Conservation (phyloP, 2,113 vertebrate genomes). For the Paramormyrops kingsleyae region DNA sequence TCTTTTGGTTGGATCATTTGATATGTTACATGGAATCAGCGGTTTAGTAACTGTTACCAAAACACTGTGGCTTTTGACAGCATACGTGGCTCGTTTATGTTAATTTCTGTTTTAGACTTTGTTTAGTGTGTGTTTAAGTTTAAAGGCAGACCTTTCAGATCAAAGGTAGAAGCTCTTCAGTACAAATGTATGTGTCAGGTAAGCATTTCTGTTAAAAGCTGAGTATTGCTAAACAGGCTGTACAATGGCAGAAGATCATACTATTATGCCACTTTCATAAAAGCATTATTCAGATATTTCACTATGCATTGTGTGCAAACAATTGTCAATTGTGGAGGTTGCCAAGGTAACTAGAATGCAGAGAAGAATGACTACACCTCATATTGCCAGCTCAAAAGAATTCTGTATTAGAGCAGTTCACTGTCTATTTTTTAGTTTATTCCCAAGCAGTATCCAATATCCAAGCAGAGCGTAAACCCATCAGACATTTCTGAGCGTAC, state of each 20-base stretch:
- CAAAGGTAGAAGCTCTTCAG: not conserved
- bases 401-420: not conserved
- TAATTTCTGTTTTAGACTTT: not conserved
- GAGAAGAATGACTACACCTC: not conserved
- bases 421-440: not conserved
- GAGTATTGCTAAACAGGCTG: not conserved
- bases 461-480: not conserved
- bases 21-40: not conserved
- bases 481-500: not conserved
- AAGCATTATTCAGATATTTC: not conserved
- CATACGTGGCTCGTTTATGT: not conserved
- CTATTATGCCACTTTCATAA: not conserved
- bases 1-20: not conserved
- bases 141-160: not conserved
- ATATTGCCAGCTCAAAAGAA: not conserved
- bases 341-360: conserved; percentile 1
- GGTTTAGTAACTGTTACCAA: not conserved
- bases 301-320: not conserved
- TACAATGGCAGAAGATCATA: not conserved
- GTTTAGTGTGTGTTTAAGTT: not conserved
- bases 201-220: not conserved
- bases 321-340: not conserved
- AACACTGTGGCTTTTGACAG: not conserved
- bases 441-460: not conserved
- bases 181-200: not conserved